These are phyloP conservation scores for Conger conger DNA, from an alignment of 2,113 vertebrate species.

Conservation along the genomic window DNA sequence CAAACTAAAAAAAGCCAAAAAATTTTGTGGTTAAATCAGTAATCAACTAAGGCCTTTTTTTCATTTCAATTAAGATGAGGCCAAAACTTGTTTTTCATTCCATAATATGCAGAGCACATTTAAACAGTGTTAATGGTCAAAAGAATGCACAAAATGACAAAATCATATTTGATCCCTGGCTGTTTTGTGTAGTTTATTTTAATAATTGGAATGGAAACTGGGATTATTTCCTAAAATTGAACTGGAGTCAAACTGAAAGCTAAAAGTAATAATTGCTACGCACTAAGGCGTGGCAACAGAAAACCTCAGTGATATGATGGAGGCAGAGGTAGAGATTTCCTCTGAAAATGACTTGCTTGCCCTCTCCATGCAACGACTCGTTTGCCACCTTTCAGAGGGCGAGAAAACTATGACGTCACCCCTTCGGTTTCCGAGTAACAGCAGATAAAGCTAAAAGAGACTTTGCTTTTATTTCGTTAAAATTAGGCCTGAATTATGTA, in stretches of 20 bases:
- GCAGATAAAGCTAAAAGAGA: background rate
- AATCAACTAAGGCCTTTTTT: too few relatives aligned
- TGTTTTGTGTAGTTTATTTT: background rate
- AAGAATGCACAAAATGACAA: background rate
- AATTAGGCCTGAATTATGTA: too few relatives aligned
- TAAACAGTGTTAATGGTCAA: too few relatives aligned
- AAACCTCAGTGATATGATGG: slow-evolving; percentile 40
- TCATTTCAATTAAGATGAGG: too few relatives aligned
- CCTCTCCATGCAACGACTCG: slow-evolving; percentile 52
- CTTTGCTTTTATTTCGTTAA: too few relatives aligned
- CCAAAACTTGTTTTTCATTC: too few relatives aligned
- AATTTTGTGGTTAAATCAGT: too few relatives aligned
- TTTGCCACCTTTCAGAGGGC: slow-evolving; percentile 71
- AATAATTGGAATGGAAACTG: too few relatives aligned
- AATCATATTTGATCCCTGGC: background rate
- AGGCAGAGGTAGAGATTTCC: slow-evolving; percentile 46
- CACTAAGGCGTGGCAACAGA: slow-evolving; percentile 21
- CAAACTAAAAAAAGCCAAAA: too few relatives aligned
- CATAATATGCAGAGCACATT: too few relatives aligned
- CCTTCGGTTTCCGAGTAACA: background rate
- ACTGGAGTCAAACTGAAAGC: background rate
- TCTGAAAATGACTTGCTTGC: slow-evolving; percentile 55
- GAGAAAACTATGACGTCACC: slow-evolving; percentile 18
- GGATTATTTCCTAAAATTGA: background rate
- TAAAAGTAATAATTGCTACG: background rate